These are phyloP conservation scores for Zalophus californianus DNA, from an alignment of 2,797 vertebrate genomes.

Conservation along the genomic window DNA sequence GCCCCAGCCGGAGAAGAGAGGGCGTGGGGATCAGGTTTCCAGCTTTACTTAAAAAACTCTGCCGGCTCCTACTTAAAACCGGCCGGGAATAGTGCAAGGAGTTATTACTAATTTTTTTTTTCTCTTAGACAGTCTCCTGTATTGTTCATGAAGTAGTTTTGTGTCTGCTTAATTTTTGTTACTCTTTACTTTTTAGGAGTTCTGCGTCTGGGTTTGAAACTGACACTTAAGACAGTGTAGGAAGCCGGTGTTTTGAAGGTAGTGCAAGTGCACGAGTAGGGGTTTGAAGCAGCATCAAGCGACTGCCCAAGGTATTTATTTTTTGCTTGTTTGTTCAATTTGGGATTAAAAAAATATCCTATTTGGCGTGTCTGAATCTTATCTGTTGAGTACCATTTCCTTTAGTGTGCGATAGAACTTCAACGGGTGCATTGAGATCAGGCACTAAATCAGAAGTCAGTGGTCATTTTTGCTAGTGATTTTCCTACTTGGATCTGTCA, in stretches of 20 bases:
- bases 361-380: not conserved
- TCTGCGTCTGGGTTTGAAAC: constrained; percentile 17
- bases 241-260: constrained; percentile 36
- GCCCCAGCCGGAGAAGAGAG: not conserved
- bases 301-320: constrained; percentile 67
- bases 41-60: constrained; percentile 21
- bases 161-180: not conserved
- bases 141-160: constrained; percentile 6
- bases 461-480: constrained; percentile 16
- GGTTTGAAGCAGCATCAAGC: constrained; percentile 19
- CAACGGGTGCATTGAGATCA: not conserved
- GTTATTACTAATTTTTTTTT: not conserved
- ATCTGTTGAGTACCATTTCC: not conserved
- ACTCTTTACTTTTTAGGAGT: constrained; percentile 49
- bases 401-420: not conserved
- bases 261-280: not conserved
- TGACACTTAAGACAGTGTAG: constrained; percentile 42
- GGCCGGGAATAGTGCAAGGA: not conserved
- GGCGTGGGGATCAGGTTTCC: constrained; percentile 63
- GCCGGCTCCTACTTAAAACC: not conserved
- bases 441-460: constrained; percentile 1
- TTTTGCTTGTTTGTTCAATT: constrained; percentile 46
- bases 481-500: not conserved
- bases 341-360: not conserved
- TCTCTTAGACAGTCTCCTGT: not conserved